phyloP scores from a whole-genome alignment of 64 coral and sea anemone species.

The Exaiptasia diaphana region DNA sequence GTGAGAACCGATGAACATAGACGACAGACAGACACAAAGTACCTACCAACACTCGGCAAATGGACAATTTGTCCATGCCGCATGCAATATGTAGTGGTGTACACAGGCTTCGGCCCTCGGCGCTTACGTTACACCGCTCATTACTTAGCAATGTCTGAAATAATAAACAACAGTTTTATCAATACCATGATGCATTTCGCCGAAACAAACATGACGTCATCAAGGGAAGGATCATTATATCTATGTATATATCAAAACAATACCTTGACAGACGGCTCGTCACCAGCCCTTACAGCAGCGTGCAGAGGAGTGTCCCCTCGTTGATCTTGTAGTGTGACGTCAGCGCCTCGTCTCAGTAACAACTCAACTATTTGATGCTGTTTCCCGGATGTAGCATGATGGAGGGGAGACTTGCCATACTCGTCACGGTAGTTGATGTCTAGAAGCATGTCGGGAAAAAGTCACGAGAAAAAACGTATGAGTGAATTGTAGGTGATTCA shows the following conservation, averaged over 20 bases:
- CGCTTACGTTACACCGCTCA: constrained; percentile 11
- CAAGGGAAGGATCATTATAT: too few relatives aligned
- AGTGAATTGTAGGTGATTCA: neutral
- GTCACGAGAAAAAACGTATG: neutral
- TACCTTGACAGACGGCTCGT: constrained; percentile 36
- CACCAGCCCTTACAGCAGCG: constrained; percentile 36
- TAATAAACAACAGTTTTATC: too few relatives aligned
- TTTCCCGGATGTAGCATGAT: constrained; percentile 40
- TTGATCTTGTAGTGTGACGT: constrained; percentile 25
- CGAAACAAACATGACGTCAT: too few relatives aligned
- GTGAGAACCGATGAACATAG: neutral
- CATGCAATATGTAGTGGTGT: constrained; percentile 43
- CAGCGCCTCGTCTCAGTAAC: constrained; percentile 17
- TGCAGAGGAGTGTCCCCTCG: constrained; percentile 45
- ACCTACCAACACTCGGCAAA: constrained; percentile 43
- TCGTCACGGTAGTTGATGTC: constrained; percentile 23
- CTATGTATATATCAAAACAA: neutral
- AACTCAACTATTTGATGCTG: constrained; percentile 2
- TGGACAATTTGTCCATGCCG: constrained; percentile 28
- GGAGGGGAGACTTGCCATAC: constrained; percentile 33
- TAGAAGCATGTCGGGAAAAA: neutral
- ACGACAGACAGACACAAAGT: neutral
- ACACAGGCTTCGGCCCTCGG: constrained; percentile 6
- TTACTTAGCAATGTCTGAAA: constrained; percentile 4
- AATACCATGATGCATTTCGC: too few relatives aligned